These are phyloP conservation scores for Sphaerodactylus townsendi DNA, from an alignment of 2,113 vertebrate genomes.

Conservation along the genomic window DNA sequence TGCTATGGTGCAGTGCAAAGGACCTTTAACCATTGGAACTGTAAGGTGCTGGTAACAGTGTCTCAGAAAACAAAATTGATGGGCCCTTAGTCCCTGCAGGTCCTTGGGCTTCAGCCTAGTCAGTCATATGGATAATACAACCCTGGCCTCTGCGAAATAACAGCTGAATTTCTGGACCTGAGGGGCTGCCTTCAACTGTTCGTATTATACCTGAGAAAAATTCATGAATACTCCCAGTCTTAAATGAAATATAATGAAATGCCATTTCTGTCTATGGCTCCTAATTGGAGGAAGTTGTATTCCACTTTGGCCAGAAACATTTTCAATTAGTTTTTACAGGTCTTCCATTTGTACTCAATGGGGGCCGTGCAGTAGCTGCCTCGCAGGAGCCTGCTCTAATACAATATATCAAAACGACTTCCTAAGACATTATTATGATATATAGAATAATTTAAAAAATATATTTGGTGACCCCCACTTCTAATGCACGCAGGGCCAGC, in stretches of 20 bases:
- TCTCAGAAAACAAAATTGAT: no score
- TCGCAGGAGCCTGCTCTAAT: not conserved
- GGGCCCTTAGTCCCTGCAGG: no score
- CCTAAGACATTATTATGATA: not conserved
- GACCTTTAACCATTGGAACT: no score
- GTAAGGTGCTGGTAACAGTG: no score
- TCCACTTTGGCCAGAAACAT: not conserved
- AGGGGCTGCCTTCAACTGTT: not conserved
- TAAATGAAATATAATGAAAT: not conserved
- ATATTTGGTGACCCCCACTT: not conserved
- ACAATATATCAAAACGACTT: not conserved
- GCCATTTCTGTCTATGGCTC: not conserved
- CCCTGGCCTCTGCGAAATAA: no score
- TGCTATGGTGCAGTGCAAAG: no score
- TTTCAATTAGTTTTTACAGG: slow-evolving; percentile 5
- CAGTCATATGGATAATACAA: no score
- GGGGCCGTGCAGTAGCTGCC: not conserved
- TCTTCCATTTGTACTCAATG: not conserved
- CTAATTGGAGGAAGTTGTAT: not conserved
- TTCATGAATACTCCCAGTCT: not conserved
- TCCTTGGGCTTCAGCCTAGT: no score
- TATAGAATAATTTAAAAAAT: slow-evolving; percentile 2
- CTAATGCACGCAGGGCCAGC: not conserved
- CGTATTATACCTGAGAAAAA: not conserved
- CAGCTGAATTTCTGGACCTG: not conserved